Conservation (phyloP, 2,797 vertebrate genomes). For the Sebastes diploproa region DNA sequence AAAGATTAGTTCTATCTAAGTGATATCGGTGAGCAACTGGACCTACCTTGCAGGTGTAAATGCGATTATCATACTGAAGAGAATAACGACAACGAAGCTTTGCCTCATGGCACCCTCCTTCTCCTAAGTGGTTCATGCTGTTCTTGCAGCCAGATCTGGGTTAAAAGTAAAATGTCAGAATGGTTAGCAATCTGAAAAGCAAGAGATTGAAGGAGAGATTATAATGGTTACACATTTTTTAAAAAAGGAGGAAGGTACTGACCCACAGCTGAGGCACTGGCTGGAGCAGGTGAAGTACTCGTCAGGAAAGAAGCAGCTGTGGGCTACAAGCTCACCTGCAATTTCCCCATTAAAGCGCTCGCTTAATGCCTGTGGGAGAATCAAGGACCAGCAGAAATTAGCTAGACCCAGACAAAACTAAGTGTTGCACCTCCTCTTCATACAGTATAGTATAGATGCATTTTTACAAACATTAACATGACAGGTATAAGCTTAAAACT, state of each 20-base stretch:
- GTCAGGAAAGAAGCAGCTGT: constrained; percentile 98
- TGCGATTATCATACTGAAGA: constrained; percentile 94
- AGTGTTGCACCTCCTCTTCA: background rate
- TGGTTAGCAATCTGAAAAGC: background rate
- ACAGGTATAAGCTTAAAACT: background rate
- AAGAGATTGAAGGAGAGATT: background rate
- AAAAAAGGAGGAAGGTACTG: constrained; percentile 63
- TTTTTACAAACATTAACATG: background rate
- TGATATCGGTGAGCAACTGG: background rate
- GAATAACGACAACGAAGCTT: constrained; percentile 95
- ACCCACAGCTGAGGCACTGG: constrained; percentile 97
- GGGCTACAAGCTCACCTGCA: constrained; percentile 90
- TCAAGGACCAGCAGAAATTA: background rate
- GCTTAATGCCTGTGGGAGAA: constrained; percentile 88
- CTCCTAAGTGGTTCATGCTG: constrained; percentile 97
- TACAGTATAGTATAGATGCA: background rate
- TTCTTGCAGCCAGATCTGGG: constrained; percentile 94
- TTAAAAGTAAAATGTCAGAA: background rate
- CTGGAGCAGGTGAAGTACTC: constrained; percentile 98
- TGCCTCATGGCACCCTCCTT: constrained; percentile 91
- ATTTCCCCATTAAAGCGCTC: constrained; percentile 98
- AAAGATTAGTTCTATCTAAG: background rate
- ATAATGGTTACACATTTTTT: background rate
- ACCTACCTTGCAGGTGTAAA: constrained; percentile 97
- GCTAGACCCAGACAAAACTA: background rate